These are phyloP conservation scores for Motacilla alba DNA, from an alignment of 2,113 vertebrate species.

Conservation along the genomic window DNA sequence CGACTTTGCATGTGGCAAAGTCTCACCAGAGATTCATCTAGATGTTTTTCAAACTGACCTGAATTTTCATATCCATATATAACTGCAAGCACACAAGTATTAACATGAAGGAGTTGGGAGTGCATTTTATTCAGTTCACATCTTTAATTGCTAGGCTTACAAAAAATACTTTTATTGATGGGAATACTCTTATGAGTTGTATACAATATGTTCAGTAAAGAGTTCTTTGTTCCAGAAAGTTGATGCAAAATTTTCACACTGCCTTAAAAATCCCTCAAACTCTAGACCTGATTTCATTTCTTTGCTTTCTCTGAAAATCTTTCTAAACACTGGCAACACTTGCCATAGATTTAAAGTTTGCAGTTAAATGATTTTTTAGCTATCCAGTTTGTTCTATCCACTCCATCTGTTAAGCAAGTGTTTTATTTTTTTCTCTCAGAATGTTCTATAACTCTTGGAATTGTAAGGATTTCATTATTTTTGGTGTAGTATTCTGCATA, in stretches of 20 bases:
- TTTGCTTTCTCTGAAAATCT: neutral
- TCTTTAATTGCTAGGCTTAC: neutral
- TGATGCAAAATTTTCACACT: neutral
- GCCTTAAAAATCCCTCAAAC: neutral
- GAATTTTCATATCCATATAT: neutral
- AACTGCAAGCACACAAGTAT: neutral
- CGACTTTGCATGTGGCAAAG: neutral
- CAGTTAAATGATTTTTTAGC: neutral
- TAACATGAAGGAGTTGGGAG: neutral
- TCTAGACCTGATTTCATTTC: neutral
- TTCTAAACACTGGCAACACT: neutral
- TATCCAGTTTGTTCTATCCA: neutral
- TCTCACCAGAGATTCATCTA: neutral
- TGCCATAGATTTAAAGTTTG: neutral
- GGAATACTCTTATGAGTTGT: neutral
- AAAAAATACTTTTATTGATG: neutral
- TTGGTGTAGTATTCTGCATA: neutral
- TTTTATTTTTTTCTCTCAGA: neutral
- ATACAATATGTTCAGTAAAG: neutral
- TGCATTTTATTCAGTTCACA: neutral
- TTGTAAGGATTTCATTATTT: neutral
- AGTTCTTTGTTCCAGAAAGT: neutral
- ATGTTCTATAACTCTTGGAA: neutral
- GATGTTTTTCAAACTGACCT: neutral
- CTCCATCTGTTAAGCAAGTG: neutral